Evolutionary conservation across 2,113 vertebrate species (phyloP), one percentile per base, ranked within the genome.

Genomic region (Gallinago undulata): DNA sequence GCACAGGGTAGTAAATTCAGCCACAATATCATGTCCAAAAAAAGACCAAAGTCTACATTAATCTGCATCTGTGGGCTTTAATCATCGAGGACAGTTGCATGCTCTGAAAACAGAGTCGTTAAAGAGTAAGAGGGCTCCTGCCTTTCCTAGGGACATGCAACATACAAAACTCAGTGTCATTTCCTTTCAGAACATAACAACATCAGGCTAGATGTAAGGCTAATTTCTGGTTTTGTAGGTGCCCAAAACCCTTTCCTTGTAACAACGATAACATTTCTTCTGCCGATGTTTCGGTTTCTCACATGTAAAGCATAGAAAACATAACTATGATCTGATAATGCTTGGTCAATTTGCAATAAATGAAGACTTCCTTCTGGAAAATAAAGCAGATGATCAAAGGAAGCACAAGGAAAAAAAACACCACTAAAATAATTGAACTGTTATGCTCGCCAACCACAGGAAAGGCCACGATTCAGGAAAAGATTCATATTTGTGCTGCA

Each of bases 1-100:
- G 86, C 76, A 86, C 10, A 72, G 80, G 88, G 25, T 88, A 72
- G 86, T 92, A 96, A 96, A 96, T 74, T 87, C 90, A 91, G 80
- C 28, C 76, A 82, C 70, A 69, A 48, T 89, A 79, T 41, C 83
- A 35, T 1, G 56, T 66, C 56, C 85, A 88, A 92, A 92, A 66
- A 76, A 93, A 97, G 72, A 81, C 60, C 48, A 62, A 82, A 72
- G 74, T 73, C 48, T 63, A 9, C 76, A 56, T 37, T 80, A 59
- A 75, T 75, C 47, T 70, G 47, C 28, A 48, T 70, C 56, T 35
- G 13, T 27, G 39, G 43, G 25, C 10, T 87, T 51, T 70, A 47
- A 55, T 81, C 51, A 13, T 2, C 10, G 1, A 63, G 37, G 63
- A 86, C 50, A 59, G 80, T 37, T 59, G 66, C 30, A 64, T 19